Base-by-base conservation (phyloP, 2,888 invertebrate genomes). In the Drosophila meridiana region DNA sequence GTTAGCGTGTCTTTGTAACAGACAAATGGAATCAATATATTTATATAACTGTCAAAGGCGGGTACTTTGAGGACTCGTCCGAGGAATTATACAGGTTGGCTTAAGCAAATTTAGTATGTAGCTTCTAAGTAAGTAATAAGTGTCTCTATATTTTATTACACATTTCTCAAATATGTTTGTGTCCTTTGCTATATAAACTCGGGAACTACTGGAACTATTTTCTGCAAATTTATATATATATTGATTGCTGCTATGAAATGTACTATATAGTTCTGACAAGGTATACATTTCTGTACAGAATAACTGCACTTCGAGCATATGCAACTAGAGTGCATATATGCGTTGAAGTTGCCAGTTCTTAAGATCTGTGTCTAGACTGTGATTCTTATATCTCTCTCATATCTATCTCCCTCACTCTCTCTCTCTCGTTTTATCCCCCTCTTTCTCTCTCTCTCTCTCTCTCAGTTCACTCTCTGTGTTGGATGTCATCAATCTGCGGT, bases 401-500 rank as follows among this genome's bases (percentile, higher is more conserved):
- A 48, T 26, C 2, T 26, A 20, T 34, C 55, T 14, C 32, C 7
- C 65, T 38, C 57, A 13, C 28, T n/a, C 66, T 40, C 60, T 48
- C 8, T 14, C 40, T 40, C 13, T 13, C 14, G 13, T 5, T 14
- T 60, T 32, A 42, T 30, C 28, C 14, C 60, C 28, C 55, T 38
- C 9, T 28, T 11, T 28, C 47, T 14, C 40, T 13, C 58, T 47
- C 45, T 43, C 6, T 20, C 14, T 14, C 9, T 48, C 42, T 52
- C 34, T 20, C 34, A 13, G 5, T 9, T 14, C 26, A 20, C 42
- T 48, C 9, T 30, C 38, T 60, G 38, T 20, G 47, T 65, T 48
- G 64, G 50, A 59, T 78, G 82, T 72, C 85, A 85, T 87, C 90
- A 87, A 89, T 87, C 83, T 87, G 90, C 80, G 87, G 89, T 87